These are phyloP conservation scores for Melieria picta DNA, from an alignment of 2,888 invertebrate genomes.

Conservation along the genomic window DNA sequence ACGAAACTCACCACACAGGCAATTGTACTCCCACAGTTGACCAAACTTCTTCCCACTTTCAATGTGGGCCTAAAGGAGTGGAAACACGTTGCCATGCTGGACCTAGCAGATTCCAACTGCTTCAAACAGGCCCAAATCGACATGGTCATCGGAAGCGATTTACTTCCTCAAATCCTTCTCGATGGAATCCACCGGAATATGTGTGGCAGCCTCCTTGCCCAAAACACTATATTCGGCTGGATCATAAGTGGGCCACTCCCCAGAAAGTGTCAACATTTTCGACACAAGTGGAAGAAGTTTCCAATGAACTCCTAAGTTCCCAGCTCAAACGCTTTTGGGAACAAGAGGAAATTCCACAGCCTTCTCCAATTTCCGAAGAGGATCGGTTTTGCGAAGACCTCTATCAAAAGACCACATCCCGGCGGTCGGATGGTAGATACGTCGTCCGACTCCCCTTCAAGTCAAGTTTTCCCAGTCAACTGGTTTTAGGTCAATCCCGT, in stretches of 20 bases:
- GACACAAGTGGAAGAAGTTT: not conserved
- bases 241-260: slow-evolving; percentile 22
- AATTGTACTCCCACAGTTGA: no score
- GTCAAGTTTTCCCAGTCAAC: no score
- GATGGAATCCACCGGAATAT: slow-evolving; percentile 11
- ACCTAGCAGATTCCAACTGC: slow-evolving; percentile 3
- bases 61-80: no score
- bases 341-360: slow-evolving; percentile 7
- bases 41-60: no score
- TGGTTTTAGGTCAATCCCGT: no score
- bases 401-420: no score
- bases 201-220: slow-evolving; percentile 13
- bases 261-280: slow-evolving; percentile 19
- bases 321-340: slow-evolving; percentile 26
- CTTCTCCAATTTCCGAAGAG: no score
- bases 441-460: no score
- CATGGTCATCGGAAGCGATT: slow-evolving; percentile 26
- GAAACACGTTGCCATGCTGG: no score
- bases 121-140: slow-evolving; percentile 8
- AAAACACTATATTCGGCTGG: slow-evolving; percentile 27
- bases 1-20: no score
- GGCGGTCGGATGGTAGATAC: not conserved
- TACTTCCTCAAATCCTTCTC: slow-evolving; percentile 16
- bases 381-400: no score
- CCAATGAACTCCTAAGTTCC: not conserved